Evolutionary conservation across 2,888 invertebrate species (phyloP).

Genomic region (Uropetala carovei): DNA sequence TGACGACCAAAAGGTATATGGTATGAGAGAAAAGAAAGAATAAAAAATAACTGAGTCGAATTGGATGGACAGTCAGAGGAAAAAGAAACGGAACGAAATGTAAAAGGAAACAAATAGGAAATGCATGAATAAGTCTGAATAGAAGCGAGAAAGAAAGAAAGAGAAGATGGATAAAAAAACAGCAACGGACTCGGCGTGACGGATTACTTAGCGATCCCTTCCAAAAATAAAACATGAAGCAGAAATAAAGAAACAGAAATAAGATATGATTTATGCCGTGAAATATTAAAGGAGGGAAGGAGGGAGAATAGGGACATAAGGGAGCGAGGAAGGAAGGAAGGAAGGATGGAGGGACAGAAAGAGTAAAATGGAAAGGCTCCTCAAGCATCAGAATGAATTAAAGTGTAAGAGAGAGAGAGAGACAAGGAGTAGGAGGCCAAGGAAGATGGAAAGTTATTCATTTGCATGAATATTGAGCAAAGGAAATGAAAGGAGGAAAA

Average conservation of each 20-base stretch:
- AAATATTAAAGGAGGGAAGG: neutral
- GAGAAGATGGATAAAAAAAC: neutral
- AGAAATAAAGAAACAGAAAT: constrained; percentile 17
- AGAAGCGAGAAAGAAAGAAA: neutral
- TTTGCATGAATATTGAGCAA: constrained; percentile 35
- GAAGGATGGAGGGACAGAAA: neutral
- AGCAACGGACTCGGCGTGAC: neutral
- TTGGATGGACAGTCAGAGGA: no score
- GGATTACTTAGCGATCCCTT: constrained; percentile 23
- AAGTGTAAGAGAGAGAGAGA: neutral
- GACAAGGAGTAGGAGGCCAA: neutral
- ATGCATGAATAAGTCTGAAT: neutral
- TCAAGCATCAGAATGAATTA: constrained; percentile 7
- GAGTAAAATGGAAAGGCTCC: neutral
- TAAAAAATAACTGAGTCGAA: no score
- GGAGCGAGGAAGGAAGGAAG: neutral
- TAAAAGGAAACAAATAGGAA: neutral
- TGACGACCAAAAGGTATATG: no score
- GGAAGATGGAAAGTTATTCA: constrained; percentile 26
- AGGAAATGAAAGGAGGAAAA: constrained; percentile 32
- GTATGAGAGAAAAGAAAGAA: no score
- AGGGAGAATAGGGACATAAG: neutral
- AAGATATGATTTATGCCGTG: constrained; percentile 23
- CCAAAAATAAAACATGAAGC: neutral
- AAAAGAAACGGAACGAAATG: neutral